Percentiles rank a stretch among this genome's conserved stretches.
Evolutionary conservation across 2,113 vertebrate genomes (phyloP).

Genomic region (Fregetta grallaria): DNA sequence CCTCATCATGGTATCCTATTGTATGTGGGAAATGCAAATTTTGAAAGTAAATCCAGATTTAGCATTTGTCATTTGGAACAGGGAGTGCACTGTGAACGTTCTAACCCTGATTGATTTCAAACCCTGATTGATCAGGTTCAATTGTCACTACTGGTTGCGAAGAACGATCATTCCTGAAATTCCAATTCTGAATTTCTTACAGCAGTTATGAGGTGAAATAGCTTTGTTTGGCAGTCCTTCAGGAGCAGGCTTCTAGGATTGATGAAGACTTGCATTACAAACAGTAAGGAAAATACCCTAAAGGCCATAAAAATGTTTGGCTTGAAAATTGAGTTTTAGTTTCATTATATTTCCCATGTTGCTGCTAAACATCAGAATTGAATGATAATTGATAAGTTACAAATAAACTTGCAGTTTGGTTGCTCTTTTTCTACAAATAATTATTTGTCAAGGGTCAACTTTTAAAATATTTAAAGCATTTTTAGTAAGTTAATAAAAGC

Average conservation of each 20-base stretch:
- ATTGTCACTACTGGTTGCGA: neutral
- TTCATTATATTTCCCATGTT: neutral
- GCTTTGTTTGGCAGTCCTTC: constrained; percentile 30
- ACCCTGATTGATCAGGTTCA: neutral
- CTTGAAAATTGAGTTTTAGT: neutral
- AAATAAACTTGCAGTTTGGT: neutral
- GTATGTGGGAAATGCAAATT: neutral
- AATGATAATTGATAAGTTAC: neutral
- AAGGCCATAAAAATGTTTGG: neutral
- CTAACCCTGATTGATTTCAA: neutral
- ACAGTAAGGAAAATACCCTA: neutral
- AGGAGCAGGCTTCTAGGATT: neutral
- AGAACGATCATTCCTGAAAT: neutral
- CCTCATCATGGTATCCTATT: neutral
- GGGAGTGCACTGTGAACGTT: neutral
- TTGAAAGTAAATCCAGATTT: neutral
- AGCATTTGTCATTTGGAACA: neutral
- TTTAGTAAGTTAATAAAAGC: neutral
- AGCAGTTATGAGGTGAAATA: neutral
- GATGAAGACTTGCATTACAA: constrained; percentile 15
- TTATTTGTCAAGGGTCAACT: neutral
- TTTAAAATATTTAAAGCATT: neutral
- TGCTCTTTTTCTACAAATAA: neutral
- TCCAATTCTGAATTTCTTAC: neutral
- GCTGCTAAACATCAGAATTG: neutral